These are phyloP conservation scores for Nyctibius bracteatus DNA, from an alignment of 2,113 vertebrate species.

Conservation along the genomic window DNA sequence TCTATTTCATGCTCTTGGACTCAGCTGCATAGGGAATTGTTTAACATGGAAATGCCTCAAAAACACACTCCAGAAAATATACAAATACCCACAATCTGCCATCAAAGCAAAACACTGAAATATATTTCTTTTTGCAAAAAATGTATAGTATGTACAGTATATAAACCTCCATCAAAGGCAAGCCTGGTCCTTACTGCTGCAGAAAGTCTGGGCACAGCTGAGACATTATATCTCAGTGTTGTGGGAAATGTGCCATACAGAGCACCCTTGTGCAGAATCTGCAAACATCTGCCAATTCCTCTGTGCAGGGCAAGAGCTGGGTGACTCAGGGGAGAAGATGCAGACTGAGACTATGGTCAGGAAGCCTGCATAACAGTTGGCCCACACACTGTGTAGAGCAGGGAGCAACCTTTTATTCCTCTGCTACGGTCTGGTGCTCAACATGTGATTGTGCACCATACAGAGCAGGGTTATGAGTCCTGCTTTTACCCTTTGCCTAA, in stretches of 20 bases:
- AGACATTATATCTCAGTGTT: not conserved
- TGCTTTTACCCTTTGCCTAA: not conserved
- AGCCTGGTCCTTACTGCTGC: not conserved
- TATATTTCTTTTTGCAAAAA: not conserved
- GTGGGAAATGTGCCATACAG: conserved; percentile 18
- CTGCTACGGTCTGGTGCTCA: not conserved
- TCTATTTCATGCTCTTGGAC: conserved; percentile 65
- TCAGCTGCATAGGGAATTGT: not conserved
- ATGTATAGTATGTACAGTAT: not conserved
- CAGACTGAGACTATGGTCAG: not conserved
- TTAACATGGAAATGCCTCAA: not conserved
- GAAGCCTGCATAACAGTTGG: not conserved
- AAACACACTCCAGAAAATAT: not conserved
- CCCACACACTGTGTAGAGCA: not conserved
- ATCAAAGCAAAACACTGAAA: not conserved
- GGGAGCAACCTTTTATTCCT: not conserved
- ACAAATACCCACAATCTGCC: not conserved
- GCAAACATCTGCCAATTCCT: not conserved
- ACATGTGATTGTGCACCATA: not conserved
- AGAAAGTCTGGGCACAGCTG: not conserved
- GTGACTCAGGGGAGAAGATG: not conserved
- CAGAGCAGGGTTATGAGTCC: not conserved
- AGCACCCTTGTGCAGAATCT: not conserved
- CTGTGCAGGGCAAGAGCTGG: not conserved
- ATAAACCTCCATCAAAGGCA: not conserved